Evolutionary conservation across 2,888 invertebrate genomes (phyloP), one percentile per base, ranked within the genome.

Genomic region (Diachrysia chrysitis): DNA sequence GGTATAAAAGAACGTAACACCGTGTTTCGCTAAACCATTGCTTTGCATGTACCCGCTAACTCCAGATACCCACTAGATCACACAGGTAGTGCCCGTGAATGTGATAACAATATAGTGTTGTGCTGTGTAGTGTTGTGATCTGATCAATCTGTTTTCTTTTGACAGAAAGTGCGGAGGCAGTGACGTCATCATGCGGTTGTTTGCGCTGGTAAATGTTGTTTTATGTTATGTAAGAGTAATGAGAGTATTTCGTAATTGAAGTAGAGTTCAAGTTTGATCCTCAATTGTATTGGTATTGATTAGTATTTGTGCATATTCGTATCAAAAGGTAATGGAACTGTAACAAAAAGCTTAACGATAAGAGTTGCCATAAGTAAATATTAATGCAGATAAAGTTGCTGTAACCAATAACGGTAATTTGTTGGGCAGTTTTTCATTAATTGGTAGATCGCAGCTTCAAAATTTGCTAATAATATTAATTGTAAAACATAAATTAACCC

Each of bases 1-100:
- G 92, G 94, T 95, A 95, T 95, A 95, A 92, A 95, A 95, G 95
- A 93, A 92, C 87, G 90, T 88, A 88, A 87, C 92, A 86, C 85
- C 84, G 88, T 88, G 89, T 86, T 89, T 87, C 88, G 88, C 89
- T 85, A 89, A 93, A 91, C 92, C 92, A 95, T 95, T 95, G 89
- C 93, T 89, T 87, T 89, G 84, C 87, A 87, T 86, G 86, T 89
- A 89, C 88, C 85, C 89, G 88, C 78, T 79, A 83, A 75, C 83
- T 79, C 70, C 81, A 81, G 81, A 81, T 79, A 75, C 71, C 85
- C 88, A 88, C 81, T 77, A 85, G 75, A 83, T 84, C 83, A 78
- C 68, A 77, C 83, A 88, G 87, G 87, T 89, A 72, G 84, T 86
- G 83, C 21, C 56, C 61, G 81, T 81, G 81, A 77, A 63, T 29